A percentile compares a stretch with the other conserved stretches of the same genome.
Evolutionary conservation across 2,113 vertebrate genomes (phyloP).

Genomic region (Herpetotheres cachinnans): DNA sequence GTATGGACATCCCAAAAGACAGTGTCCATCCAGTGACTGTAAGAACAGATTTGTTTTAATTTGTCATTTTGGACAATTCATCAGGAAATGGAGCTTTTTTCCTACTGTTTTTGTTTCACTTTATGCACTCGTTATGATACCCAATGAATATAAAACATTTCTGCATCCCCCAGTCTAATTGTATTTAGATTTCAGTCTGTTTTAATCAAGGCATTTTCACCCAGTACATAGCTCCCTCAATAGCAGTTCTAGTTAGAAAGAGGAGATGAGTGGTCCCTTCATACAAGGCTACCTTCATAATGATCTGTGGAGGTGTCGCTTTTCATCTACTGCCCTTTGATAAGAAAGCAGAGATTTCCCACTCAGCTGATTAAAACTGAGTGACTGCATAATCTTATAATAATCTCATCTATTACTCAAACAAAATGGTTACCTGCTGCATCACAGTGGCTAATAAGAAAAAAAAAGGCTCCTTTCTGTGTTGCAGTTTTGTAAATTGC

Average conservation of each 20-base stretch:
- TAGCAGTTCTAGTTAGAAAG: not conserved
- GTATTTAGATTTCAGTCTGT: conserved; percentile 42
- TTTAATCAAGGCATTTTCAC: conserved; percentile 31
- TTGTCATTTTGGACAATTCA: not conserved
- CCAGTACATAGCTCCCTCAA: not conserved
- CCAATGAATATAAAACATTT: not conserved
- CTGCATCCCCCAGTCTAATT: not conserved
- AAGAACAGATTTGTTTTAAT: not conserved
- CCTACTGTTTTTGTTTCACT: not conserved
- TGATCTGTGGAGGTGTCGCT: not conserved
- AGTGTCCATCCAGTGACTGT: not conserved
- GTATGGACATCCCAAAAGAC: not conserved
- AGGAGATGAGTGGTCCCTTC: conserved; percentile 9
- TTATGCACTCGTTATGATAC: not conserved
- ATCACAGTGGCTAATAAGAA: not conserved
- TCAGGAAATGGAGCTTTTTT: not conserved
- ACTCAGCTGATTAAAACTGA: conserved; percentile 36
- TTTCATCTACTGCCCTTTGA: conserved; percentile 35
- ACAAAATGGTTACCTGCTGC: not conserved
- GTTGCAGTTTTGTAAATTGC: not conserved
- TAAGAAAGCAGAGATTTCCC: conserved; percentile 34
- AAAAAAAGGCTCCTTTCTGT: not conserved
- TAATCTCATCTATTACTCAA: not conserved
- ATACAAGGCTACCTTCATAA: conserved; percentile 2
- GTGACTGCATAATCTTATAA: conserved; percentile 15